Evolutionary conservation across 2,888 invertebrate genomes (phyloP).

Genomic region (Xestobium rufovillosum): DNA sequence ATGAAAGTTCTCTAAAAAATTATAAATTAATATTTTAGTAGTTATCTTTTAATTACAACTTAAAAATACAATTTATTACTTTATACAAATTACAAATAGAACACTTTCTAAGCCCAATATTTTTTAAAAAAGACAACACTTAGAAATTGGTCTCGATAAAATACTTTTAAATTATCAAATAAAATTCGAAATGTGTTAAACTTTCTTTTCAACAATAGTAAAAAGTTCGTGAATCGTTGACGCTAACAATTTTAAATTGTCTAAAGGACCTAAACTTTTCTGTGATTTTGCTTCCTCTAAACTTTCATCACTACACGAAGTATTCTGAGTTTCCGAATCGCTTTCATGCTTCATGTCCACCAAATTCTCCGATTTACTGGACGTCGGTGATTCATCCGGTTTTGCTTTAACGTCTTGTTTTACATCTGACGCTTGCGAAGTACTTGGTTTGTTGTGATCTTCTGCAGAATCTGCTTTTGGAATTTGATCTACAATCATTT

Average conservation of each 20-base stretch:
- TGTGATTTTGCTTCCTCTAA: slow-evolving; percentile 29
- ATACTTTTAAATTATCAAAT: slow-evolving; percentile 10
- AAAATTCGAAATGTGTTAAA: slow-evolving; percentile 27
- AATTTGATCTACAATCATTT: slow-evolving; percentile 21
- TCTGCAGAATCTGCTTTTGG: slow-evolving; percentile 16
- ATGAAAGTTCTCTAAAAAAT: too few relatives aligned
- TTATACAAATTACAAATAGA: background rate
- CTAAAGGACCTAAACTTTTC: slow-evolving; percentile 28
- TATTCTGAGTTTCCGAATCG: slow-evolving; percentile 35
- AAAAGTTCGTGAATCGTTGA: slow-evolving; percentile 40
- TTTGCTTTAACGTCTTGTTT: slow-evolving; percentile 7
- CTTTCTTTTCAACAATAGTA: slow-evolving; percentile 38
- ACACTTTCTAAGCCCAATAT: slow-evolving; percentile 16
- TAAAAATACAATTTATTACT: too few relatives aligned
- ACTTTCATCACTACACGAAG: slow-evolving; percentile 32
- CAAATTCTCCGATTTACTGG: slow-evolving; percentile 16
- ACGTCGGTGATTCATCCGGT: slow-evolving; percentile 6
- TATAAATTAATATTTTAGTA: too few relatives aligned
- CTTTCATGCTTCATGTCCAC: slow-evolving; percentile 31
- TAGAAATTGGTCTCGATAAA: slow-evolving; percentile 25
- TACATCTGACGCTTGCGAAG: slow-evolving; percentile 29
- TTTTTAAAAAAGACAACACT: slow-evolving; percentile 22
- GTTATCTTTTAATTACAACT: too few relatives aligned
- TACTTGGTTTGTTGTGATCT: slow-evolving; percentile 28
- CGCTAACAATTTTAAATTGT: slow-evolving; percentile 37